Percentiles rank a stretch among this genome's conserved stretches.
Conservation (phyloP, 2,797 vertebrate genomes). For the Denticeps clupeoides region DNA sequence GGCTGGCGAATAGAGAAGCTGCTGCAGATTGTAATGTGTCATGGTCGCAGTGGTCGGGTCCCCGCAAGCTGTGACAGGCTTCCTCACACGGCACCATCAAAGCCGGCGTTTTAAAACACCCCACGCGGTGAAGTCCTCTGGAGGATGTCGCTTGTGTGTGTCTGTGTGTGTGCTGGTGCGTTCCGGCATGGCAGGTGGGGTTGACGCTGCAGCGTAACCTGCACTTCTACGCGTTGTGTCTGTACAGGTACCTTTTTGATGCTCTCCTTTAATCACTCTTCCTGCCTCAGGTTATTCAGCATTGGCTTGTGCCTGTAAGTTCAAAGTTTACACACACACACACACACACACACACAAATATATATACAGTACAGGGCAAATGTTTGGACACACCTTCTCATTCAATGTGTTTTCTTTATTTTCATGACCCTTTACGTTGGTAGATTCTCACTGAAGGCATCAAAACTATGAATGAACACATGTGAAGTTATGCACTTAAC, state of each 20-base stretch:
- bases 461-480: no score
- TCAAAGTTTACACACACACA: no score
- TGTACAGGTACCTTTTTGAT: conserved; percentile 28
- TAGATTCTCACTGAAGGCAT: no score
- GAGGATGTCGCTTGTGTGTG: not conserved
- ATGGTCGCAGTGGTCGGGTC: conserved; percentile 35
- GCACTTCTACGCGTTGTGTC: no score
- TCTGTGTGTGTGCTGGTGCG: conserved; percentile 1
- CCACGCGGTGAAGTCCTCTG: conserved; percentile 28
- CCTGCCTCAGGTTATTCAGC: conserved; percentile 15
- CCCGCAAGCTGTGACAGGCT: conserved; percentile 45
- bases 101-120: conserved; percentile 14
- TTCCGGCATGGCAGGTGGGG: no score
- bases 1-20: conserved; percentile 45
- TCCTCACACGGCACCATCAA: conserved; percentile 48
- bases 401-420: no score
- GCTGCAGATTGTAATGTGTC: conserved; percentile 6
- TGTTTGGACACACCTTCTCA: no score
- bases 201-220: no score
- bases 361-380: no score
- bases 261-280: conserved; percentile 27
- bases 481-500: no score
- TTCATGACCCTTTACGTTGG: no score
- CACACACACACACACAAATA: no score
- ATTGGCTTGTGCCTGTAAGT: conserved; percentile 19